A percentile compares a stretch with the other conserved stretches of the same genome.
These are phyloP conservation scores for Temnothorax unifasciatus DNA, from an alignment of 2,888 invertebrate genomes.

Conservation along the genomic window DNA sequence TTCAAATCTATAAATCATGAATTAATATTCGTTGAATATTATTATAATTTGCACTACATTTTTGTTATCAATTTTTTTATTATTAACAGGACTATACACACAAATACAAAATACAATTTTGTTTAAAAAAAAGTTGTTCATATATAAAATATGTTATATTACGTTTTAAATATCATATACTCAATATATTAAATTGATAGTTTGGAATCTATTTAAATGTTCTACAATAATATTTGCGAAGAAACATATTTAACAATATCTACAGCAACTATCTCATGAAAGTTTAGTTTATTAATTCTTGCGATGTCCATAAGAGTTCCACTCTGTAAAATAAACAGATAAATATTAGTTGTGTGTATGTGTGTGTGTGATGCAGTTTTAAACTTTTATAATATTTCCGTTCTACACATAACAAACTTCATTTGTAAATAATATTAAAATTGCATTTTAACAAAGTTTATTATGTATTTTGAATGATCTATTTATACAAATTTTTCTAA, in stretches of 20 bases:
- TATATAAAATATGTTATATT: neutral
- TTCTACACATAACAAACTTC: neutral
- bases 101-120: neutral
- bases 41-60: neutral
- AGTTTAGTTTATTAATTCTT: conserved; percentile 83
- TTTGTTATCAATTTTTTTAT: neutral
- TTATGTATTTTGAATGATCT: neutral
- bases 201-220: neutral
- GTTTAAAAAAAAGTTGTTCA: neutral
- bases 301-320: conserved; percentile 90
- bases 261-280: neutral
- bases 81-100: neutral
- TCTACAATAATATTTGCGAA: no score
- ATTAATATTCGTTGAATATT: neutral
- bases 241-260: conserved; percentile 15
- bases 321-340: conserved; percentile 84
- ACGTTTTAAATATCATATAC: neutral
- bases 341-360: neutral
- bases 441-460: neutral
- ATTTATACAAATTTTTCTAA: neutral
- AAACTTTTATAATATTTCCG: neutral
- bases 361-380: neutral
- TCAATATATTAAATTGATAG: conserved; percentile 5
- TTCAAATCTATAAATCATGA: neutral
- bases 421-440: neutral